Evolutionary conservation across 2,888 invertebrate genomes (phyloP).

Genomic region (Pseudanteris insignis): DNA sequence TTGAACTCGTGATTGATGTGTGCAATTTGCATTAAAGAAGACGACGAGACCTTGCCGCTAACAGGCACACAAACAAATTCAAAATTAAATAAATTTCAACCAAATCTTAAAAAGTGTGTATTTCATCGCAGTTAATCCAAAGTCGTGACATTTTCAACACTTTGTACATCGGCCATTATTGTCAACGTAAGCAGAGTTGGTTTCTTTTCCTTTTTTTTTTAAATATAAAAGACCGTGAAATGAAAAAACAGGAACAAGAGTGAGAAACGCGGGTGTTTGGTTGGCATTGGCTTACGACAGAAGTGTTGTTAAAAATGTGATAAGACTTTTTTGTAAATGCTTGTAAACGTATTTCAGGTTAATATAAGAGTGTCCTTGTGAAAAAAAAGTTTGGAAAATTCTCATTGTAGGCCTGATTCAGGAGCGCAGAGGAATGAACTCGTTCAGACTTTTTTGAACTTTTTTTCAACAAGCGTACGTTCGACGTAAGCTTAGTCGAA

Average conservation of each 20-base stretch:
- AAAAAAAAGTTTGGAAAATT: no score
- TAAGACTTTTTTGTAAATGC: constrained; percentile 67
- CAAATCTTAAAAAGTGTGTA: constrained; percentile 1
- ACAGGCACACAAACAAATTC: not conserved
- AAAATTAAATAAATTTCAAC: no score
- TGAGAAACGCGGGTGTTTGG: no score
- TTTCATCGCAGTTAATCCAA: constrained; percentile 27
- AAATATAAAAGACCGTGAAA: no score
- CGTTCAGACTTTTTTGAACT: no score
- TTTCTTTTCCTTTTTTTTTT: no score
- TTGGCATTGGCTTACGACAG: constrained; percentile 56
- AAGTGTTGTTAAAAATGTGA: constrained; percentile 63
- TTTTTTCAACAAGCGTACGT: constrained; percentile 31
- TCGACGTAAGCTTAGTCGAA: constrained; percentile 52
- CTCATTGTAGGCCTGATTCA: no score
- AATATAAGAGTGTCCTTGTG: constrained; percentile 35
- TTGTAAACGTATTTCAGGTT: constrained; percentile 62
- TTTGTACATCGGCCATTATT: constrained; percentile 28
- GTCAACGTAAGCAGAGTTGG: no score
- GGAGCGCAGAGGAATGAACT: no score
- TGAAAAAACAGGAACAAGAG: no score
- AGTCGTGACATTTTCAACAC: constrained; percentile 42
- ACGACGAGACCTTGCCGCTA: constrained; percentile 14
- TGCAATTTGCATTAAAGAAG: constrained; percentile 28
- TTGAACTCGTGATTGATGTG: constrained; percentile 15